Evolutionary conservation across 2,797 vertebrate species (phyloP), one percentile per base, ranked within the genome.

Genomic region (Melanotaenia maccullochi): DNA sequence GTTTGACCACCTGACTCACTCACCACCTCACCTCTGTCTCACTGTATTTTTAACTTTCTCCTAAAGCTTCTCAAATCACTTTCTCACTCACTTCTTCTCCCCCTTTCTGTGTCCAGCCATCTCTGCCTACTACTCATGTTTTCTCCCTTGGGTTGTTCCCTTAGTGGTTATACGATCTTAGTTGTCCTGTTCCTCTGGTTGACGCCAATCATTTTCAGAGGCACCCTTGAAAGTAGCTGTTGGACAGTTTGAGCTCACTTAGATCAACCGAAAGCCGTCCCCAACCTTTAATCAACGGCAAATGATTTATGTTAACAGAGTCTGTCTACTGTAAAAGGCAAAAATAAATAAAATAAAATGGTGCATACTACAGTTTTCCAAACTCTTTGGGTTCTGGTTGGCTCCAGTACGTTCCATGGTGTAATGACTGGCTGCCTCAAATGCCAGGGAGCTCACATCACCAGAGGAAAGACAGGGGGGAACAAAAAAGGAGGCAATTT

Each of bases 401-500:
- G 81, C 89, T 76, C 80, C 71, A 73, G 58, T 52, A 68, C 40
- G 84, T 94, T 94, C 93, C 93, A 94, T 94, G 87, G 82, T 87
- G 92, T 94, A 93, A 94, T 92, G 83, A 81, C 89, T 87, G 81
- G 82, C 89, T 88, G 89, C 85, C 79, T 91, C 64, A 65, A 78
- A 93, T 92, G 89, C 92, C 92, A 93, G 85, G 84, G 84, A 89
- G 91, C 89, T 92, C 90, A 88, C 90, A 90, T 93, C 89, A 87
- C 76, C 68, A 56, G 70, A 58, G 68, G 64, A 71, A 57, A 32
- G 73, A 52, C 52, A 54, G 68, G 14, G 35, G 64, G 69, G 55
- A 42, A 65, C 28, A 83, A 40, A 78, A 60, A 59, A 49, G 33
- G 63, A 54, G 65, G 63, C 44, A 35, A 64, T 54, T 65, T 64